Percentiles rank a stretch among this genome's conserved stretches.
Evolutionary conservation across 2,113 vertebrate genomes (phyloP).

Genomic region (Nycticebus coucang): DNA sequence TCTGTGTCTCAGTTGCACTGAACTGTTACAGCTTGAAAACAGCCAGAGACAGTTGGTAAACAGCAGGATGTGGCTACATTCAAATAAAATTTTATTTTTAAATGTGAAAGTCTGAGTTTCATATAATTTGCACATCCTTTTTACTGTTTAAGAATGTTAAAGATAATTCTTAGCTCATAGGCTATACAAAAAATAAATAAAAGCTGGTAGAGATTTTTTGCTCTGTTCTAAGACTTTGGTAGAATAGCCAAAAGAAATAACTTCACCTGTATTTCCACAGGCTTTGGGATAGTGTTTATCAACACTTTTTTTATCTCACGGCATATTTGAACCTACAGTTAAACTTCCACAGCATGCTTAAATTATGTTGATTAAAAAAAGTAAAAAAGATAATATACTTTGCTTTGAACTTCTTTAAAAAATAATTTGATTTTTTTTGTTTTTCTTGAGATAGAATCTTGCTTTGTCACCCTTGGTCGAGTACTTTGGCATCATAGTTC

Average conservation of each 20-base stretch:
- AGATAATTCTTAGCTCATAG: not conserved
- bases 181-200: not conserved
- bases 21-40: not conserved
- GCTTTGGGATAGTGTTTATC: not conserved
- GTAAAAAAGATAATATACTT: too few species aligned
- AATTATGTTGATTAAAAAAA: too few species aligned
- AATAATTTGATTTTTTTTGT: too few species aligned
- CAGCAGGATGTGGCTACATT: not conserved
- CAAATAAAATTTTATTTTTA: conserved; percentile 20
- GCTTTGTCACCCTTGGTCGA: too few species aligned
- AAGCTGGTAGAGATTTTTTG: not conserved
- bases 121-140: not conserved
- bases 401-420: too few species aligned
- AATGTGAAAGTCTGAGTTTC: not conserved
- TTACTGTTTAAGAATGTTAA: conserved; percentile 1
- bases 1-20: not conserved
- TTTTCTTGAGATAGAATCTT: too few species aligned
- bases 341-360: too few species aligned
- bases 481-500: too few species aligned
- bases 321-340: too few species aligned
- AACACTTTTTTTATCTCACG: too few species aligned
- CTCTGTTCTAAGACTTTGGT: not conserved
- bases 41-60: not conserved
- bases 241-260: not conserved
- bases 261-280: not conserved